Evolutionary conservation across 1,140 invertebrate species (phyloP).

Genomic region (Dendrolimus kikuchii): DNA sequence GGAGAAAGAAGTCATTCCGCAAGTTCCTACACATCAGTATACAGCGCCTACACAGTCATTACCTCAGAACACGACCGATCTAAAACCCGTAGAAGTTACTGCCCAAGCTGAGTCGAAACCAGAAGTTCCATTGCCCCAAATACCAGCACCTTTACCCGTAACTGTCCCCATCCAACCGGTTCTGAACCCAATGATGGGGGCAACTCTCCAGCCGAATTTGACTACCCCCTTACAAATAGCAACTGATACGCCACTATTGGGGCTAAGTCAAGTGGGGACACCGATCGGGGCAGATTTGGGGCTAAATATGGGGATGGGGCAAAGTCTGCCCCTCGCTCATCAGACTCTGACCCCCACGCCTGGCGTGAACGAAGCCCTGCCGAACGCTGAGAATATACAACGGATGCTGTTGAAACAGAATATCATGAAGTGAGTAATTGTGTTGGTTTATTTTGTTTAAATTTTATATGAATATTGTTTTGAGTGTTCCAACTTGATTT

Average conservation of each 20-base stretch:
- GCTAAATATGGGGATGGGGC: conserved; percentile 23
- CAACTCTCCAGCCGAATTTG: conserved; percentile 37
- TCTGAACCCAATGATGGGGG: conserved; percentile 24
- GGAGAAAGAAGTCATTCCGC: conserved; percentile 24
- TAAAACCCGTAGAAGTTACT: conserved; percentile 2
- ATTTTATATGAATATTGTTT: not conserved
- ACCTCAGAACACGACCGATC: conserved; percentile 23
- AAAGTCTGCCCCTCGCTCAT: conserved; percentile 20
- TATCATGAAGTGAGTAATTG: conserved; percentile 60
- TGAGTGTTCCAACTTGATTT: no score
- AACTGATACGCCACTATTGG: conserved; percentile 45
- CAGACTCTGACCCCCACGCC: conserved; percentile 32
- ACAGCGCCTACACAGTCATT: conserved; percentile 25
- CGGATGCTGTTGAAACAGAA: conserved; percentile 68
- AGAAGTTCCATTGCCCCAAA: conserved; percentile 5
- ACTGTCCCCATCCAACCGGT: conserved; percentile 24
- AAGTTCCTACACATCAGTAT: conserved; percentile 52
- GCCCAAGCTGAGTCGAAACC: conserved; percentile 9
- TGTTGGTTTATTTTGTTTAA: not conserved
- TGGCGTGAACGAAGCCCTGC: conserved; percentile 30
- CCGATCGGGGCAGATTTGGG: conserved; percentile 37
- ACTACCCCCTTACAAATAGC: conserved; percentile 56
- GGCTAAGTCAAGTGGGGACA: conserved; percentile 51
- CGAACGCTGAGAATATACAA: conserved; percentile 64
- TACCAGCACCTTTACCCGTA: conserved; percentile 18